Evolutionary conservation across 1,140 invertebrate species (phyloP).

Genomic region (Lordiphosa collinella): DNA sequence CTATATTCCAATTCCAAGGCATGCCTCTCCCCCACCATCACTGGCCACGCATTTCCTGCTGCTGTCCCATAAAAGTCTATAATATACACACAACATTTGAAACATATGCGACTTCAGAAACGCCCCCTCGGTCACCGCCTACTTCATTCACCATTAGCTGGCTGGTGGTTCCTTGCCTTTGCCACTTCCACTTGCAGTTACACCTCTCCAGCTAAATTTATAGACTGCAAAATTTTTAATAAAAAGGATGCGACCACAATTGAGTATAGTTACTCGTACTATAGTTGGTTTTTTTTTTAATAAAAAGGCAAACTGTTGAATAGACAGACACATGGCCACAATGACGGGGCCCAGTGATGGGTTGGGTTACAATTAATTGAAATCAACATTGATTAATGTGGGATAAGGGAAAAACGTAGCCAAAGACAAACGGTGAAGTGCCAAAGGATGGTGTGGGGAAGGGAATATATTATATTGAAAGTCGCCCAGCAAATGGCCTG

Average conservation of each 20-base stretch:
- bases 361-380: slow-evolving; percentile 75
- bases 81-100: slow-evolving; percentile 24
- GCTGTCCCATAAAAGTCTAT: slow-evolving; percentile 48
- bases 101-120: slow-evolving; percentile 40
- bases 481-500: slow-evolving; percentile 49
- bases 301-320: slow-evolving; percentile 42
- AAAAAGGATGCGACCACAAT: slow-evolving; percentile 42
- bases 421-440: slow-evolving; percentile 33
- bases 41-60: slow-evolving; percentile 46
- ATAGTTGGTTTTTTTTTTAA: slow-evolving; percentile 41
- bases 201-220: slow-evolving; percentile 61
- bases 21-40: background rate
- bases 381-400: slow-evolving; percentile 78
- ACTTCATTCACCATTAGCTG: slow-evolving; percentile 4
- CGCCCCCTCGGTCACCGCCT: slow-evolving; percentile 6
- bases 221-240: slow-evolving; percentile 72
- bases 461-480: slow-evolving; percentile 52
- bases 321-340: slow-evolving; percentile 26
- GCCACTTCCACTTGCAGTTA: slow-evolving; percentile 1
- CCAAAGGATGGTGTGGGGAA: background rate
- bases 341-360: slow-evolving; percentile 63
- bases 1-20: no score
- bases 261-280: slow-evolving; percentile 39
- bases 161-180: background rate
- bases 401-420: slow-evolving; percentile 62